Conservation (phyloP, 2,888 invertebrate species). For the Andrena hattorfiana region DNA sequence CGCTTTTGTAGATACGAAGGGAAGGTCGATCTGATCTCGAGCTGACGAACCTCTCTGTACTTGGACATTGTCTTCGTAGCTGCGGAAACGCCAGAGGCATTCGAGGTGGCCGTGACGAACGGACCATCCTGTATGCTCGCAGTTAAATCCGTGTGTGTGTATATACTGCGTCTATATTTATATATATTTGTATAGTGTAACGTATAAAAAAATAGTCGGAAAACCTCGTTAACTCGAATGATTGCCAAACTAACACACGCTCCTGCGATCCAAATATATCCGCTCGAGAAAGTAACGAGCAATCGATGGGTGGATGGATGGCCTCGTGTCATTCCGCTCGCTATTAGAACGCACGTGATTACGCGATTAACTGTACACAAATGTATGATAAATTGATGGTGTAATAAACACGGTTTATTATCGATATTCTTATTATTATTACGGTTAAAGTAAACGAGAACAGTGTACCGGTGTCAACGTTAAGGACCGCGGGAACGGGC, state of each 20-base stretch:
- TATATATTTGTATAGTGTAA: conserved; percentile 63
- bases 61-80: conserved; percentile 19
- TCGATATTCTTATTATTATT: too few relatives aligned
- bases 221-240: conserved; percentile 70
- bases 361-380: too few relatives aligned
- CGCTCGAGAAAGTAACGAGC: background rate
- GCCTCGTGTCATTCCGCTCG: conserved; percentile 3
- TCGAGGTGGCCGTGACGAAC: background rate
- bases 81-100: background rate
- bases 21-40: background rate
- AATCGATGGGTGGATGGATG: conserved; percentile 6
- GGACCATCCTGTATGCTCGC: background rate
- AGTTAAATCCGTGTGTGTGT: conserved; percentile 4
- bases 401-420: too few relatives aligned
- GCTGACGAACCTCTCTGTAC: background rate
- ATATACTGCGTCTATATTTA: conserved; percentile 51
- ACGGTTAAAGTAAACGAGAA: conserved; percentile 1
- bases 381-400: too few relatives aligned
- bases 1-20: too few relatives aligned
- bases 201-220: conserved; percentile 77
- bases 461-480: background rate
- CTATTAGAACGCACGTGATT: conserved; percentile 37
- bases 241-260: conserved; percentile 64
- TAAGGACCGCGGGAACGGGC: background rate
- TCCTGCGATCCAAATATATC: conserved; percentile 25